These are phyloP conservation scores for Drosophila tanythrix DNA, from an alignment of 2,888 invertebrate species.

Conservation along the genomic window DNA sequence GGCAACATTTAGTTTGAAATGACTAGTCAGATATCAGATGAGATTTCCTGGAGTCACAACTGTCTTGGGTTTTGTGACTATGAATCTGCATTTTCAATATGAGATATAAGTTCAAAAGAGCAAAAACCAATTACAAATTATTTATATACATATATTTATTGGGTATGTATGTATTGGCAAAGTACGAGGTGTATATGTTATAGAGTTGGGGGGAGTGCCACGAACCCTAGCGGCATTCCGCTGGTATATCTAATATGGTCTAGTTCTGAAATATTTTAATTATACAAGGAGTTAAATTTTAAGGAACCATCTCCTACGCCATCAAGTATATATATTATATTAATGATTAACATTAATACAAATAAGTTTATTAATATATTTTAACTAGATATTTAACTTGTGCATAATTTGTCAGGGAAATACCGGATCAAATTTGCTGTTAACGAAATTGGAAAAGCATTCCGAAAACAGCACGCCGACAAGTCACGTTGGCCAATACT, in stretches of 20 bases:
- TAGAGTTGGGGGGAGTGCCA: neutral
- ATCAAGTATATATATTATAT: neutral
- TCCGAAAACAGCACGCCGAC: neutral
- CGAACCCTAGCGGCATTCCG: neutral
- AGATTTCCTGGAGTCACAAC: neutral
- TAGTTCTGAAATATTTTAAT: neutral
- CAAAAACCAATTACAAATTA: neutral
- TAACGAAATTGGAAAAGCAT: neutral
- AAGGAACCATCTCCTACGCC: neutral
- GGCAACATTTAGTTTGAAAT: neutral
- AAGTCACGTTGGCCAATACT: neutral
- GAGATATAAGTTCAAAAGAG: neutral
- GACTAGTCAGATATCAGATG: neutral
- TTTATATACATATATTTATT: neutral
- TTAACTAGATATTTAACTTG: neutral
- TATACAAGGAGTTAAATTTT: neutral
- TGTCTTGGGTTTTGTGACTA: neutral
- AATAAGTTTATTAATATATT: neutral
- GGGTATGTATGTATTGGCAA: neutral
- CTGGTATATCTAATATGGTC: neutral
- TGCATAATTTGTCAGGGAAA: neutral
- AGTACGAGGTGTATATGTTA: neutral
- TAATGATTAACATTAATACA: neutral
- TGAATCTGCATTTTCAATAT: neutral
- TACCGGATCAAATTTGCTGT: neutral